Evolutionary conservation across 2,888 invertebrate species (phyloP), one percentile per base, ranked within the genome.

Genomic region (Acanthoscelides obtectus): DNA sequence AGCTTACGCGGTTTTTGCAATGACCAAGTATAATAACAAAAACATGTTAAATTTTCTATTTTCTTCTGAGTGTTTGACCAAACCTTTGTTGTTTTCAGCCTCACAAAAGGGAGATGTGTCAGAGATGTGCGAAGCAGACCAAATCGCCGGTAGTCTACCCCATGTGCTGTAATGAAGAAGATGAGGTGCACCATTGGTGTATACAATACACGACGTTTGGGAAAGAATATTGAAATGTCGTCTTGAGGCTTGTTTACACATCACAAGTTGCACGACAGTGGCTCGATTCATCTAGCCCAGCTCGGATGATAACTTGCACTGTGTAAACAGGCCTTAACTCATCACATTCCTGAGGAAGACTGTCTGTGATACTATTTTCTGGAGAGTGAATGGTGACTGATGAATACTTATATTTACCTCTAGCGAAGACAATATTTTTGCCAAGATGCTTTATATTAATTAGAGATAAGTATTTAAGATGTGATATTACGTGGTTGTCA

Each of bases 71-170:
- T n/a, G n/a, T n/a, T n/a, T n/a, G n/a, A n/a, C n/a, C n/a, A n/a
- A n/a, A n/a, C n/a, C n/a, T n/a, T n/a, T n/a, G n/a, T 25, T 25
- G 3, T 45, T 45, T 45, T 45, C 45, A 45, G 45, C 45, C 45
- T 75, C 6, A 77, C 80, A 22, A 45, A 12, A 74, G 81, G n/a
- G 89, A 89, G 75, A 83, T 89, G 0, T 90, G 90, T 80, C 90
- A 90, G 78, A 83, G 89, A 67, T 90, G 90, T 73, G 90, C 90
- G 19, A 90, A 90, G 80, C 86, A 88, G 0, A 90, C 90, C 0
- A 90, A 89, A 76, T 89, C 90, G 0, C 84, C 82, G 6, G 80
- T 83, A 22, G 90, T 90, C 0, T 88, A 89, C 74, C 89, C 89
- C 0, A 87, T 89, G 67, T 91, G 90, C 81, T 90, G 90, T 74